Evolutionary conservation across 2,888 invertebrate species (phyloP), one percentile per base, ranked within the genome.

Genomic region (Nemotelus nigrinus): DNA sequence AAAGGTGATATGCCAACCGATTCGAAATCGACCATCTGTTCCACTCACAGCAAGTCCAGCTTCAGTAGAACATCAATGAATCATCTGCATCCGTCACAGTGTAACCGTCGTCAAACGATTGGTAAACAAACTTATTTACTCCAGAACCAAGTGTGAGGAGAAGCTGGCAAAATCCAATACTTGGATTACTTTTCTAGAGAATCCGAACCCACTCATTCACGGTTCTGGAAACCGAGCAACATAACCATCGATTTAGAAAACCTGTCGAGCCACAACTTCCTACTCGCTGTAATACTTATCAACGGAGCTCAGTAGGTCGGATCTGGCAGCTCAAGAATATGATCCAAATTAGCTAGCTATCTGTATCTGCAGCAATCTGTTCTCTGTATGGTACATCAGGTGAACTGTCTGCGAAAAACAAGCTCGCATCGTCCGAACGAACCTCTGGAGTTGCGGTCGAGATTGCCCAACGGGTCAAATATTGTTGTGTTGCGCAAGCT

Each of bases 391-490:
- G 25, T 25, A 25, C 25, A 25, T 25, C 25, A 25, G 25, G 25
- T 1, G 25, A 25, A 25, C 25, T 25, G 25, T 25, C 25, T 1
- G 25, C 25, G 25, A 25, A 25, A 25, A 25, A 25, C 25, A 25
- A 25, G 25, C 25, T 25, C 25, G 25, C 25, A 25, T 25, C 25
- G 25, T 25, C 25, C 25, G 25, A 25, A 25, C 25, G 25, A 25
- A 25, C 25, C 25, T 48, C 7, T 70, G 53, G 55, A 55, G 55
- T 47, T 53, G 70, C 47, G 70, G 70, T 70, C 41, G 70, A 53
- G 70, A 55, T 70, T 70, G 53, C 70, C 70, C 70, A 70, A 70
- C 43, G 53, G 8, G 39, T 70, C 70, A 67, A 4, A n/a, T 57
- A 57, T 67, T 48, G 67, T 67, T 63, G 39, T 63, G 63, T 63